A percentile compares a stretch with the other conserved stretches of the same genome.
Conservation (phyloP, 2,888 invertebrate genomes). For the Sceliomorpha sp. region DNA sequence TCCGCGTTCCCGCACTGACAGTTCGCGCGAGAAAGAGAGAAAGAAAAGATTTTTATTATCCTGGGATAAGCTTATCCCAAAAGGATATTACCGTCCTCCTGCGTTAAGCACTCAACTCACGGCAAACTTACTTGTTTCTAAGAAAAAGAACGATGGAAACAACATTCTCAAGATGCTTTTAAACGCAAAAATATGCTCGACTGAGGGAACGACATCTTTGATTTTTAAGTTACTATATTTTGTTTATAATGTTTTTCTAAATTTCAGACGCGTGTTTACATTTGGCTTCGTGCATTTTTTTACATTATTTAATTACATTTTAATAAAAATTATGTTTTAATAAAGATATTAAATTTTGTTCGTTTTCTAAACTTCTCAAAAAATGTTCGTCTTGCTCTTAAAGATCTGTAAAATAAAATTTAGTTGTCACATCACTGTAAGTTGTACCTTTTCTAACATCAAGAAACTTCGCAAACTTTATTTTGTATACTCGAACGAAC, state of each 20-base stretch:
- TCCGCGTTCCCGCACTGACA: constrained; percentile 23
- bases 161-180: constrained; percentile 19
- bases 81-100: constrained; percentile 31
- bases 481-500: constrained; percentile 24
- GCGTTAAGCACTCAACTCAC: constrained; percentile 31
- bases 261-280: no score
- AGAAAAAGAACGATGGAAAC: constrained; percentile 17
- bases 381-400: constrained; percentile 3
- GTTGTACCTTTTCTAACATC: constrained; percentile 13
- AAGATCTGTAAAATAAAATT: constrained; percentile 20
- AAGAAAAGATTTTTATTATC: constrained; percentile 35
- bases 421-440: constrained; percentile 8
- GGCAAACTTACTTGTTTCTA: constrained; percentile 32
- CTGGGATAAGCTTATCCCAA: constrained; percentile 34
- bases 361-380: no score
- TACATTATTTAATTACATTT: no score
- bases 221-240: no score
- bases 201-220: constrained; percentile 1
- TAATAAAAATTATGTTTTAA: no score
- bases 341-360: no score
- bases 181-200: constrained; percentile 12
- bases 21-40: constrained; percentile 13
- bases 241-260: no score
- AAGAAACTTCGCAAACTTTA: constrained; percentile 18
- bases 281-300: no score